phyloP scores from a whole-genome alignment of 2,113 vertebrate species.

The Chamaetylas fuelleborni region DNA sequence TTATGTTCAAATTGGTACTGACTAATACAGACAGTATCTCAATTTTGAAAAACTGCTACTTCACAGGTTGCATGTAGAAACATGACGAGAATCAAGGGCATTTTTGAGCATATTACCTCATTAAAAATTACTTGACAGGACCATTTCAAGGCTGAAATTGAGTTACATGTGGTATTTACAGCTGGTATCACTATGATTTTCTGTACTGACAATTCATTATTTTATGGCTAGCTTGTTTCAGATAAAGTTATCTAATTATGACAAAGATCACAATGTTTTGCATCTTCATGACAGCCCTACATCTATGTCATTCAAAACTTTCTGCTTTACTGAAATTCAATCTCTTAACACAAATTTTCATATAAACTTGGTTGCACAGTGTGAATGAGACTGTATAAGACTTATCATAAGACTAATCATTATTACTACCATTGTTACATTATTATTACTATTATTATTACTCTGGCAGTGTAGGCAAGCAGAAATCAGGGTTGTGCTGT shows the following conservation, averaged over 20 bases:
- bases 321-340: conserved; percentile 29
- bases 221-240: conserved; percentile 69
- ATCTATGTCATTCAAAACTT: conserved; percentile 63
- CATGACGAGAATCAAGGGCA: not conserved
- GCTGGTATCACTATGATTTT: conserved; percentile 54
- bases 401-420: not conserved
- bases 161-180: conserved; percentile 68
- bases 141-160: conserved; percentile 71
- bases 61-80: not conserved
- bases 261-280: conserved; percentile 67
- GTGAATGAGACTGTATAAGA: not conserved
- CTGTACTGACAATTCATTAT: conserved; percentile 63
- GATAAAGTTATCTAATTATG: conserved; percentile 61
- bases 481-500: not conserved
- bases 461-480: not conserved
- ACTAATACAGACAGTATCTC: conserved; percentile 36
- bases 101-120: not conserved
- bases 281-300: conserved; percentile 59
- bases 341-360: conserved; percentile 30
- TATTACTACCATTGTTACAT: not conserved
- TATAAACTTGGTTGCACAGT: not conserved
- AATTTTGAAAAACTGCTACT: conserved; percentile 18
- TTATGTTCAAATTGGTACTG: conserved; percentile 65
- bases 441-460: not conserved
- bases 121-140: conserved; percentile 62